Percentiles rank a stretch among this genome's conserved stretches.
phyloP scores from a whole-genome alignment of 2,888 invertebrate species.

The Lasioglossum malachurum region DNA sequence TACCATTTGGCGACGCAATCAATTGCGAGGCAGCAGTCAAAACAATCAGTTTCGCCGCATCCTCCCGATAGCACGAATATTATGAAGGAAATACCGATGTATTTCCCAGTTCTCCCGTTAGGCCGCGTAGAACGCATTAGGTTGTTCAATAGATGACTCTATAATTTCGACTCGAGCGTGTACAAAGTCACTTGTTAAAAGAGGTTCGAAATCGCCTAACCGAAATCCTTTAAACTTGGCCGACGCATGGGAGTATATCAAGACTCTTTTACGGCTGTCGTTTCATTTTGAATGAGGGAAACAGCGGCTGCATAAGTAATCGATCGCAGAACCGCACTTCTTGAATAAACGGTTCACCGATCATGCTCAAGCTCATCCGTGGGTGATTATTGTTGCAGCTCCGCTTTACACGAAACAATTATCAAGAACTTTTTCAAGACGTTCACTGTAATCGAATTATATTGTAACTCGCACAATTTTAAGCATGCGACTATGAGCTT shows the following conservation, averaged over 20 bases:
- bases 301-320: conserved; percentile 4
- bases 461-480: conserved; percentile 46
- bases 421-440: conserved; percentile 20
- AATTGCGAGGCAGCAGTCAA: background rate
- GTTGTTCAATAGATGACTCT: background rate
- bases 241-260: background rate
- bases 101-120: background rate
- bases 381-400: conserved; percentile 20
- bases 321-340: background rate
- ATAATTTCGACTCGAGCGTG: background rate
- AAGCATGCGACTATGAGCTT: conserved; percentile 63
- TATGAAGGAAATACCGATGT: background rate
- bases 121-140: background rate
- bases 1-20: background rate
- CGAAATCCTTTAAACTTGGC: background rate
- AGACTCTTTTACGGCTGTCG: background rate
- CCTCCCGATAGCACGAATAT: background rate
- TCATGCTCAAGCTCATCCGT: background rate
- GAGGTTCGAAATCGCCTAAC: background rate
- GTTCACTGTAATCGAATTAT: conserved; percentile 40
- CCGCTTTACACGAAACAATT: conserved; percentile 3
- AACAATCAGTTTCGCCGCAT: background rate
- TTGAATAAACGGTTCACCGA: background rate
- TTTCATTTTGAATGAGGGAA: background rate
- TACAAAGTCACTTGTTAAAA: background rate